Conservation (phyloP, 2,797 vertebrate species). For the Lutjanus argentimaculatus region DNA sequence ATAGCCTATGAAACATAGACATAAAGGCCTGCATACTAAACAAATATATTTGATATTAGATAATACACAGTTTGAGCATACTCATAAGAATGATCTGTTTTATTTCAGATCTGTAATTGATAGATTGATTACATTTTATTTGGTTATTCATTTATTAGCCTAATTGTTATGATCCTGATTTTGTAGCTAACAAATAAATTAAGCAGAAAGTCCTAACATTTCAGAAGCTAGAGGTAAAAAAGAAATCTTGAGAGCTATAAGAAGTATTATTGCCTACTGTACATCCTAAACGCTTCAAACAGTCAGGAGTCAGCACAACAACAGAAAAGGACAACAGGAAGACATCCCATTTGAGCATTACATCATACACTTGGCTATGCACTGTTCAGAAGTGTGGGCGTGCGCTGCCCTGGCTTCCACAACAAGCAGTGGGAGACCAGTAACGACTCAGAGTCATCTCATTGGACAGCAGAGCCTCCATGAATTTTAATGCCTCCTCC, state of each 20-base stretch:
- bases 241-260: background rate
- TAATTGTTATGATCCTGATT: too few relatives aligned
- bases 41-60: too few relatives aligned
- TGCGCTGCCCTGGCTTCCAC: conserved; percentile 55
- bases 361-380: conserved; percentile 56
- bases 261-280: too few relatives aligned
- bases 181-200: background rate
- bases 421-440: conserved; percentile 68
- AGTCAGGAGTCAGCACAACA: conserved; percentile 3
- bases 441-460: conserved; percentile 57
- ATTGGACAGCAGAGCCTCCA: conserved; percentile 55
- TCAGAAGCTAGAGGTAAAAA: background rate
- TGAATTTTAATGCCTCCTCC: conserved; percentile 77
- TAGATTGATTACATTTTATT: too few relatives aligned
- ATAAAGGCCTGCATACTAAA: too few relatives aligned
- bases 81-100: too few relatives aligned
- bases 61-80: too few relatives aligned
- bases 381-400: conserved; percentile 66
- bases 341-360: conserved; percentile 45
- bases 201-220: background rate
- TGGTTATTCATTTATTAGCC: too few relatives aligned
- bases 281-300: background rate
- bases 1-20: too few relatives aligned
- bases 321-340: conserved; percentile 49
- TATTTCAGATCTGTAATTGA: too few relatives aligned